These are phyloP conservation scores for Argyresthia goedartella DNA, from an alignment of 2,888 invertebrate species.

Conservation along the genomic window DNA sequence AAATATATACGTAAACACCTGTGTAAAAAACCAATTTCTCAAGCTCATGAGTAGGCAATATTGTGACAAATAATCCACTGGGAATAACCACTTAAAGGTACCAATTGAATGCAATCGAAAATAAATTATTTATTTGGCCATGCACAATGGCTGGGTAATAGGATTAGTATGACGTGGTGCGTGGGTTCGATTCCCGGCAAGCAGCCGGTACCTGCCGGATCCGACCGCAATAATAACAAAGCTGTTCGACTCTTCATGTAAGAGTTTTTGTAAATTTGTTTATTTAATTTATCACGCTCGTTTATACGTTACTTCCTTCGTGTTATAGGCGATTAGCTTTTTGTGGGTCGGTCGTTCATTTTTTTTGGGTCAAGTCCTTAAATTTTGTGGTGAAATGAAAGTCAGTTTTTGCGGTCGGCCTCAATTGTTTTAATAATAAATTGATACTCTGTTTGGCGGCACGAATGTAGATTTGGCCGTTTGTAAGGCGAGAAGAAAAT, in stretches of 20 bases:
- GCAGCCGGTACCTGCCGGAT: constrained; percentile 28
- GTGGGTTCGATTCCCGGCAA: constrained; percentile 47
- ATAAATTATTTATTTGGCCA: constrained; percentile 60
- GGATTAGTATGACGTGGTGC: constrained; percentile 45
- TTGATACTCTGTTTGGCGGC: not conserved
- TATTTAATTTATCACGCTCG: constrained; percentile 67
- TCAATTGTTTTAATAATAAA: constrained; percentile 14
- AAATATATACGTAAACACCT: too few species aligned
- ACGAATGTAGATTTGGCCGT: too few species aligned
- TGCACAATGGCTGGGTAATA: constrained; percentile 55
- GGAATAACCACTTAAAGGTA: constrained; percentile 25
- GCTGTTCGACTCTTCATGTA: constrained; percentile 34
- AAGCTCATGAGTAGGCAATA: constrained; percentile 28
- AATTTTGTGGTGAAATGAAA: constrained; percentile 34
- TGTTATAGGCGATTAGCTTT: constrained; percentile 59
- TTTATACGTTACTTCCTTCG: constrained; percentile 63
- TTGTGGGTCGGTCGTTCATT: constrained; percentile 32
- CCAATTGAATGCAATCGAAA: constrained; percentile 46
- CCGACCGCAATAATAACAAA: constrained; percentile 43
- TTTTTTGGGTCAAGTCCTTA: constrained; percentile 30
- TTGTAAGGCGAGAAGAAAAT: too few species aligned
- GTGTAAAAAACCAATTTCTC: too few species aligned
- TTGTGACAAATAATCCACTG: constrained; percentile 27
- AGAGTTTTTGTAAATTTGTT: constrained; percentile 62
- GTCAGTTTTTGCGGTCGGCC: constrained; percentile 39